Evolutionary conservation across 1,140 invertebrate genomes (phyloP).

Genomic region (Euura lappo): DNA sequence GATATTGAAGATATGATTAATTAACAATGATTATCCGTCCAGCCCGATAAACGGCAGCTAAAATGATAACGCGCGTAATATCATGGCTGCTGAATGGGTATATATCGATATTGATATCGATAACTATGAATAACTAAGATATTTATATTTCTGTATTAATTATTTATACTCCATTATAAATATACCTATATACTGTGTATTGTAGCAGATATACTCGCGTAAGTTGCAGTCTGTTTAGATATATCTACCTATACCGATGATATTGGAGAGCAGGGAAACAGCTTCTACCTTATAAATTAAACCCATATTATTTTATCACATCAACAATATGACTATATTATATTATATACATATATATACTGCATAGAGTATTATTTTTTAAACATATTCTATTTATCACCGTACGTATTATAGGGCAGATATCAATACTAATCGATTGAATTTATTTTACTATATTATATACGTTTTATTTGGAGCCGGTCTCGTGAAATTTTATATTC

Average conservation of each 20-base stretch:
- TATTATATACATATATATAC: not conserved
- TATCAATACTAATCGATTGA: too few relatives aligned
- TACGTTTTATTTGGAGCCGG: not conserved
- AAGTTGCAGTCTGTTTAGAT: too few relatives aligned
- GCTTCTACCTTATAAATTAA: too few relatives aligned
- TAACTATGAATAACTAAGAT: not conserved
- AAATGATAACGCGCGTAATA: not conserved
- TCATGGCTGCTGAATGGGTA: not conserved
- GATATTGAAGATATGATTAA: too few relatives aligned
- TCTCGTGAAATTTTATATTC: constrained; percentile 33
- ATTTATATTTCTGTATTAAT: too few relatives aligned
- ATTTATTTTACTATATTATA: not conserved
- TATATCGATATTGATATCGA: too few relatives aligned
- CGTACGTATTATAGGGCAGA: constrained; percentile 21
- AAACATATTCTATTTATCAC: constrained; percentile 5
- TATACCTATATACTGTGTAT: too few relatives aligned
- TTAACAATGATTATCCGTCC: not conserved
- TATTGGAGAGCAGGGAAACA: too few relatives aligned
- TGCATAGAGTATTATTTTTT: constrained; percentile 15
- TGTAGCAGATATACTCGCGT: too few relatives aligned
- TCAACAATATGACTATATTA: not conserved
- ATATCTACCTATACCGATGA: too few relatives aligned
- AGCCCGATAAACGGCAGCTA: not conserved
- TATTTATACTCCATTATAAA: too few relatives aligned
- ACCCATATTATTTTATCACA: too few relatives aligned